Conservation (phyloP, 2,888 invertebrate species). For the Thymelicus lineola region DNA sequence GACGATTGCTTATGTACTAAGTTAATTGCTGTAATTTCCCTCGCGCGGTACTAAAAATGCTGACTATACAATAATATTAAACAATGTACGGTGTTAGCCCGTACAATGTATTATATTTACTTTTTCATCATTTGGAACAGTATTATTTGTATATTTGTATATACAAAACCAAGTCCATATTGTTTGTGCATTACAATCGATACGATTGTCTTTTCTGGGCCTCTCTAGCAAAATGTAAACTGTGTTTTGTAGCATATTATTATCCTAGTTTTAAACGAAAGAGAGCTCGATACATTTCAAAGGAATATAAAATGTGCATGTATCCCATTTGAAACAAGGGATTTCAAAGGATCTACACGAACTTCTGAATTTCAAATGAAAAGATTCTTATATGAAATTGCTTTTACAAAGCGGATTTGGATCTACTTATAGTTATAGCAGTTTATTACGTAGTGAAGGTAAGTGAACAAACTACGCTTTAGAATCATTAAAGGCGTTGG, state of each 20-base stretch:
- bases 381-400: slow-evolving; percentile 13
- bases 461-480: too few relatives aligned
- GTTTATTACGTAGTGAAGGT: too few relatives aligned
- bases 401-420: slow-evolving; percentile 1
- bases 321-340: slow-evolving; percentile 16
- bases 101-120: too few relatives aligned
- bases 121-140: too few relatives aligned
- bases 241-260: slow-evolving; percentile 9
- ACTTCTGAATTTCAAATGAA: slow-evolving; percentile 11
- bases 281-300: slow-evolving; percentile 24
- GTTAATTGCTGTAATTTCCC: too few relatives aligned
- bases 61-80: too few relatives aligned
- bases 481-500: too few relatives aligned
- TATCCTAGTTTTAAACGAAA: slow-evolving; percentile 9
- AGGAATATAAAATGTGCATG: slow-evolving; percentile 33
- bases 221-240: slow-evolving; percentile 6
- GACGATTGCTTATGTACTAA: too few relatives aligned
- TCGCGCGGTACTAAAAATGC: too few relatives aligned
- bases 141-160: not conserved
- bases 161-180: too few relatives aligned
- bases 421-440: not conserved
- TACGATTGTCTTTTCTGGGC: not conserved
- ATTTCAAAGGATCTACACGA: slow-evolving; percentile 14
- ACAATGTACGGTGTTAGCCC: too few relatives aligned
- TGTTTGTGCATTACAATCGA: not conserved